Base-by-base conservation (phyloP, 2,888 invertebrate genomes). In the Rhagonycha lutea region DNA sequence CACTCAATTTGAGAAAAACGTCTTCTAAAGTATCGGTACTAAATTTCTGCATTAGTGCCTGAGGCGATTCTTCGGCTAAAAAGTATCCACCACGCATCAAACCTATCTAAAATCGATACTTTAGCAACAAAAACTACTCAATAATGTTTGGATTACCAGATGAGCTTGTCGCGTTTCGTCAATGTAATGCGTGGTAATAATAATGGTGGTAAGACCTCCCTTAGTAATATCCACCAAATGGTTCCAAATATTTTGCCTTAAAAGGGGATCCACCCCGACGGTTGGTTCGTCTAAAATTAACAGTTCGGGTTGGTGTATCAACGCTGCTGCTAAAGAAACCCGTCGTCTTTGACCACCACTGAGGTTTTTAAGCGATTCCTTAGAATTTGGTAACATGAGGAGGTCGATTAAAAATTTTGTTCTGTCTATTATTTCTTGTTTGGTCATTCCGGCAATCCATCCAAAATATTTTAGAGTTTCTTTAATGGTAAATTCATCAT, bases 251-350 rank as follows among this genome's bases (percentile, higher is more conserved):
- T 92, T 94, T 86, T 96, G 94, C 78, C 96, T 89, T 11, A 98
- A 88, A 61, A 97, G 91, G 0, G 97, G 97, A 88, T 98, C 97
- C 1, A 97, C 95, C 47, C 97, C 97, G 18, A 97, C 97, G 0
- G 97, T 98, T 0, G 97, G 97, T 85, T 98, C 98, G 84, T 98
- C 98, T 74, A 98, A 89, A 83, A 98, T 97, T 76, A 98, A 88
- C 29, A 98, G 89, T 85, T 97, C 96, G 0, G 98, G 98, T 78
- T 96, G 94, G 80, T 97, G 96, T 62, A 98, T 89, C 32, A 98
- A 89, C 0, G 97, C 96, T 0, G 96, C 95, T 0, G 97, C 96
- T 81, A 98, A 91, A 0, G 97, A 97, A 4, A 97, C 95, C 78
- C 98, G 91, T 72, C 98, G 89, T 86, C 95, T 94, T 86, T 98